Evolutionary conservation across 2,797 vertebrate genomes (phyloP).

Genomic region (Hapalemur alaotrensis): DNA sequence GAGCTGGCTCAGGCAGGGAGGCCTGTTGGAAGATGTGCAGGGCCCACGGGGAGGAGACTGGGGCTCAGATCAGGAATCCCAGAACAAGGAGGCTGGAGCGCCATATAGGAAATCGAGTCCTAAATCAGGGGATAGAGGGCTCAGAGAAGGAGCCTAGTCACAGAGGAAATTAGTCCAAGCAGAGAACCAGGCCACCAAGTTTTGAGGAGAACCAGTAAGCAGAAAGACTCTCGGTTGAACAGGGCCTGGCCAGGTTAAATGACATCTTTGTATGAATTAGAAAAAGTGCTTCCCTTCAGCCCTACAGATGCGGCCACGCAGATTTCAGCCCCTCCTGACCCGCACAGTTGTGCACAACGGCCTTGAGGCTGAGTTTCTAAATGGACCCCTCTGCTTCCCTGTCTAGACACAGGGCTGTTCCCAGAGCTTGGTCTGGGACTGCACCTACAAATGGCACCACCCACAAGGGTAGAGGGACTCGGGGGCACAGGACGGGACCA

Average conservation of each 20-base stretch:
- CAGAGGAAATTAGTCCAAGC: neutral
- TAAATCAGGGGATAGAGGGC: neutral
- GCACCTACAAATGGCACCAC: neutral
- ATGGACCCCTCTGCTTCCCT: neutral
- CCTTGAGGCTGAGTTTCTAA: neutral
- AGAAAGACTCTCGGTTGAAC: neutral
- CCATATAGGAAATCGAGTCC: neutral
- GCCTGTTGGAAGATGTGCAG: accelerated
- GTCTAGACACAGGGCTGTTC: neutral
- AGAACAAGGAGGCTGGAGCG: neutral
- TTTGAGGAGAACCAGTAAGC: neutral
- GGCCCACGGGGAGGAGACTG: neutral
- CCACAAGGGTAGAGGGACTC: neutral
- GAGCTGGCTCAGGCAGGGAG: neutral
- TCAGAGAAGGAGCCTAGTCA: neutral
- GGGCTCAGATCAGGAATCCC: neutral
- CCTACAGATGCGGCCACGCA: neutral
- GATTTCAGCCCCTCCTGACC: neutral
- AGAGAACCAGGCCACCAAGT: neutral
- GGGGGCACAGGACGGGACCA: accelerated
- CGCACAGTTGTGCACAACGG: accelerated
- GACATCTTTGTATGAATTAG: neutral
- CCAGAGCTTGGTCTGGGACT: neutral
- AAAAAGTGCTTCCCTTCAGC: neutral
- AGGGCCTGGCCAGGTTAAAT: neutral